Conservation (phyloP, 2,888 invertebrate species). For the Hemicrepidius hirtus region DNA sequence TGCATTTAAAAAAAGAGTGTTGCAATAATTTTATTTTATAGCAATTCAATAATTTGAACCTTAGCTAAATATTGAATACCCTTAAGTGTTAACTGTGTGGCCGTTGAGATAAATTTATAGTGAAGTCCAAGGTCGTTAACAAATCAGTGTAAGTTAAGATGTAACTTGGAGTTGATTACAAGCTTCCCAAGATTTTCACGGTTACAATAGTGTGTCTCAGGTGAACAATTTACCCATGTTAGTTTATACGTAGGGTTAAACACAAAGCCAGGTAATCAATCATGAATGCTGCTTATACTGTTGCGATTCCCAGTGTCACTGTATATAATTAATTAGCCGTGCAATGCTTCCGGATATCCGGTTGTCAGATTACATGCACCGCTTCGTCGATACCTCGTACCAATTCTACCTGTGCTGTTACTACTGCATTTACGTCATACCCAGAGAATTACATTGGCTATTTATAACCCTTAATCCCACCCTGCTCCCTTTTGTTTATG, state of each 20-base stretch:
- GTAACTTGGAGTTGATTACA: background rate
- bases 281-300: conserved; percentile 57
- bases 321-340: conserved; percentile 61
- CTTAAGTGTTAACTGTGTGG: too few species aligned
- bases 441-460: conserved; percentile 32
- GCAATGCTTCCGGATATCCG: conserved; percentile 59
- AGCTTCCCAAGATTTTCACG: background rate
- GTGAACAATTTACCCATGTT: conserved; percentile 38
- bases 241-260: conserved; percentile 42
- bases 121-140: too few species aligned
- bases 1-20: too few species aligned
- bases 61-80: too few species aligned
- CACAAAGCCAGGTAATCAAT: conserved; percentile 56
- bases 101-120: too few species aligned
- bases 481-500: conserved; percentile 3
- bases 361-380: conserved; percentile 58
- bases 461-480: background rate
- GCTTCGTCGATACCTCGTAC: conserved; percentile 44
- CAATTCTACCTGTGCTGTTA: conserved; percentile 37
- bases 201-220: conserved; percentile 33
- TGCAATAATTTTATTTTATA: too few species aligned
- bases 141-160: background rate
- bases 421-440: conserved; percentile 2
- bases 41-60: too few species aligned
- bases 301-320: conserved; percentile 55